Conservation (phyloP, 2,888 invertebrate genomes). For the Plebejus melissa region DNA sequence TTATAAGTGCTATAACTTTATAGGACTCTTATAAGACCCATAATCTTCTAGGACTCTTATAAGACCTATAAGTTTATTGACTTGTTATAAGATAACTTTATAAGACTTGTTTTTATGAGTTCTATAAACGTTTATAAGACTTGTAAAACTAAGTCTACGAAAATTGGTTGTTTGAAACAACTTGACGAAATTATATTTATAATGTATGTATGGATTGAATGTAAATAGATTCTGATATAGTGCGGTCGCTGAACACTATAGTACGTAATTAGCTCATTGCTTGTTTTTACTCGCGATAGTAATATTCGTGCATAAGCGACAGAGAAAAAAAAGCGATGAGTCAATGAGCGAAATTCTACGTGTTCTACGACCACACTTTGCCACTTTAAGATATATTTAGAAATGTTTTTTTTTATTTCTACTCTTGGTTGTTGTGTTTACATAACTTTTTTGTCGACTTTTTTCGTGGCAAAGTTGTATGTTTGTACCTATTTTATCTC, state of each 20-base stretch:
- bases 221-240: background rate
- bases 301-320: too few relatives aligned
- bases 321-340: background rate
- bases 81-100: background rate
- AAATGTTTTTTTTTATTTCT: background rate
- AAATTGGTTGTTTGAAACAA: background rate
- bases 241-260: background rate
- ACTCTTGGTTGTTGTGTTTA: background rate
- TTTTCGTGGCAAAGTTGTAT: background rate
- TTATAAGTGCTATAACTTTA: conserved; percentile 68
- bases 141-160: background rate
- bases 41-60: background rate
- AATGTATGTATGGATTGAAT: background rate
- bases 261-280: background rate
- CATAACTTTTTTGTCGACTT: background rate
- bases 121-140: too few relatives aligned
- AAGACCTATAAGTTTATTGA: background rate
- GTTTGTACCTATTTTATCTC: background rate
- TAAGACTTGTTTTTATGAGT: too few relatives aligned
- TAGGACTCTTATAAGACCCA: conserved; percentile 71
- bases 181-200: background rate
- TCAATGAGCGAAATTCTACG: background rate
- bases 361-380: background rate
- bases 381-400: background rate
- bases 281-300: background rate